Percentiles rank a stretch among this genome's conserved stretches.
phyloP scores from a whole-genome alignment of 2,113 vertebrate species.

The Vombatus ursinus region DNA sequence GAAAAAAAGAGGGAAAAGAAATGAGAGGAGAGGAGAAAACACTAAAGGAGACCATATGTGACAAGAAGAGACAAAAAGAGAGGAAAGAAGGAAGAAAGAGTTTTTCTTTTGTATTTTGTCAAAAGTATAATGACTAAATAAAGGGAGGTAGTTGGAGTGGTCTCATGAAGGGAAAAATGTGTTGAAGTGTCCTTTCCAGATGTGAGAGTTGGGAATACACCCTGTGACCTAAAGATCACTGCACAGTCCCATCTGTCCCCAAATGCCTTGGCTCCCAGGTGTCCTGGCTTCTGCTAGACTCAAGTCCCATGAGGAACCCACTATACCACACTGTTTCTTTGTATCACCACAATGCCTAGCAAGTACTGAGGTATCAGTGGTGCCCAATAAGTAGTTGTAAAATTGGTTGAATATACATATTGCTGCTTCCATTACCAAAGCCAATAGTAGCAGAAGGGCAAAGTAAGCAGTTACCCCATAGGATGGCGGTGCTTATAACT shows the following conservation, averaged over 20 bases:
- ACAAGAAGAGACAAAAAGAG: background rate
- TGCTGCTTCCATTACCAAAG: background rate
- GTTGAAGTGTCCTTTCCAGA: background rate
- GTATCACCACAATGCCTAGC: background rate
- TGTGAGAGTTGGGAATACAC: background rate
- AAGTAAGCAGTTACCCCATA: background rate
- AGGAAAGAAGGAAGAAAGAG: background rate
- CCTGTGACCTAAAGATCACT: background rate
- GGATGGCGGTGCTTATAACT: background rate
- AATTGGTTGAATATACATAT: background rate
- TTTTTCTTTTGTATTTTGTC: background rate
- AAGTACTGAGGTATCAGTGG: background rate
- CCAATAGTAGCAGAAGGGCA: background rate
- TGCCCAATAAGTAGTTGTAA: background rate
- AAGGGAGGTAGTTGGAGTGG: background rate
- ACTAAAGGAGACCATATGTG: background rate
- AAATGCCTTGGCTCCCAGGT: background rate
- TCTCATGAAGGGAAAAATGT: background rate
- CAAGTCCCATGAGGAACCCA: background rate
- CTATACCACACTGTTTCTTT: background rate
- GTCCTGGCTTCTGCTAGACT: background rate
- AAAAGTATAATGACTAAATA: background rate
- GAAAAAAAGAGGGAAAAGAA: background rate
- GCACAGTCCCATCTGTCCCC: background rate
- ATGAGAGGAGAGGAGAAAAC: background rate